Evolutionary conservation across 2,888 invertebrate genomes (phyloP).

Genomic region (Sminthurinus aureus): DNA sequence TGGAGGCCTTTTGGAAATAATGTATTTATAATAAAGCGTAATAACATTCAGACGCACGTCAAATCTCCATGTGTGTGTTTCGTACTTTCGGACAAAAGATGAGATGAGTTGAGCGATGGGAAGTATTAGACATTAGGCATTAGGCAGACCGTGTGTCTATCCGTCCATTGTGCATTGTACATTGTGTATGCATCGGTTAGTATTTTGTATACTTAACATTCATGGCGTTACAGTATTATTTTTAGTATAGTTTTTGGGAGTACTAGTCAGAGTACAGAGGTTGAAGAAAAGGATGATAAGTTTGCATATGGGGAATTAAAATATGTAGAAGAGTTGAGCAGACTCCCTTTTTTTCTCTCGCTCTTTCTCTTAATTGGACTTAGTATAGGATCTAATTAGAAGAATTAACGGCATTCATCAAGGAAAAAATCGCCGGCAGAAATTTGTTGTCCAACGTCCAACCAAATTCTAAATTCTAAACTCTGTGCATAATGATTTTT

Average conservation of each 20-base stretch:
- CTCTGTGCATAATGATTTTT: too few relatives aligned
- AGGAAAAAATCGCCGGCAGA: slow-evolving; percentile 38
- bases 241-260: neutral
- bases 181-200: neutral
- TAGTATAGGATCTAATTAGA: slow-evolving; percentile 42
- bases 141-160: neutral
- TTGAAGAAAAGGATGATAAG: neutral
- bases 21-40: slow-evolving; percentile 42
- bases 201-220: neutral
- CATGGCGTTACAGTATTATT: neutral
- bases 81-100: slow-evolving; percentile 21
- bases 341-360: slow-evolving; percentile 18
- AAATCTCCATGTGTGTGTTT: slow-evolving; percentile 27
- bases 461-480: too few relatives aligned
- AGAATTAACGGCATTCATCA: slow-evolving; percentile 41
- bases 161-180: neutral
- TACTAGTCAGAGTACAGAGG: neutral
- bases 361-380: slow-evolving; percentile 36
- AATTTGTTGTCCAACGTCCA: slow-evolving; percentile 19
- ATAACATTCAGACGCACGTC: slow-evolving; percentile 41
- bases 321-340: slow-evolving; percentile 4
- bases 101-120: slow-evolving; percentile 19
- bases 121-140: neutral
- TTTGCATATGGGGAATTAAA: slow-evolving; percentile 13
- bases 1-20: slow-evolving; percentile 34